phyloP scores from a whole-genome alignment of 2,797 vertebrate genomes.

The Trichosurus vulpecula region DNA sequence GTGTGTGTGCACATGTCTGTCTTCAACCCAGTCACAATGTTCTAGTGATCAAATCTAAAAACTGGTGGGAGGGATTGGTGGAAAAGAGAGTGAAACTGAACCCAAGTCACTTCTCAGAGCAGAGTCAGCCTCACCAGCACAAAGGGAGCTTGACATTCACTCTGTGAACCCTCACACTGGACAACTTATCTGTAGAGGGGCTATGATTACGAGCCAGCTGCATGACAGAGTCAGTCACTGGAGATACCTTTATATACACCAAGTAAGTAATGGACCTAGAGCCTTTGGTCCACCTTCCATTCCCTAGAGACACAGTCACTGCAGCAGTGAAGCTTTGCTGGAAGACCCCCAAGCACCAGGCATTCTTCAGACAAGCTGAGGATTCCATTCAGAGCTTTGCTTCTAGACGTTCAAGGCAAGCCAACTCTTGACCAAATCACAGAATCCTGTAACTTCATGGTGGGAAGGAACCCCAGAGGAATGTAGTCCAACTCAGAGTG shows the following conservation, averaged over 20 bases:
- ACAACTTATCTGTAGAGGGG: too few relatives aligned
- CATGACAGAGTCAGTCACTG: background rate
- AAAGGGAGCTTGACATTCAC: too few relatives aligned
- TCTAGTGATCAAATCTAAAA: background rate
- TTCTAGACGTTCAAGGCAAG: background rate
- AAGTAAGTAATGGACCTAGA: background rate
- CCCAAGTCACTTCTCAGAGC: too few relatives aligned
- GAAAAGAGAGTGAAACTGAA: too few relatives aligned
- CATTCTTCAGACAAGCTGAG: background rate
- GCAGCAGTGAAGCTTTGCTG: background rate
- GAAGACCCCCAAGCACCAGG: too few relatives aligned
- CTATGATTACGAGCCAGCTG: too few relatives aligned
- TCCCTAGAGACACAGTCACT: background rate
- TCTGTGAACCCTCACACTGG: too few relatives aligned
- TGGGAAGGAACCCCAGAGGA: background rate
- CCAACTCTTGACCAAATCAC: background rate
- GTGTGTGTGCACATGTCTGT: background rate
- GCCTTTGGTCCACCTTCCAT: background rate
- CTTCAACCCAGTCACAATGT: background rate
- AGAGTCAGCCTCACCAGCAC: too few relatives aligned
- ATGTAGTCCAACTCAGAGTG: background rate
- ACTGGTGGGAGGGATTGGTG: background rate
- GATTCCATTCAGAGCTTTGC: background rate
- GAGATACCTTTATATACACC: background rate
- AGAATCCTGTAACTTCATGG: too few relatives aligned